These are phyloP conservation scores for Oscheius sp. DNA, from an alignment of 2,888 invertebrate species.

Conservation along the genomic window DNA sequence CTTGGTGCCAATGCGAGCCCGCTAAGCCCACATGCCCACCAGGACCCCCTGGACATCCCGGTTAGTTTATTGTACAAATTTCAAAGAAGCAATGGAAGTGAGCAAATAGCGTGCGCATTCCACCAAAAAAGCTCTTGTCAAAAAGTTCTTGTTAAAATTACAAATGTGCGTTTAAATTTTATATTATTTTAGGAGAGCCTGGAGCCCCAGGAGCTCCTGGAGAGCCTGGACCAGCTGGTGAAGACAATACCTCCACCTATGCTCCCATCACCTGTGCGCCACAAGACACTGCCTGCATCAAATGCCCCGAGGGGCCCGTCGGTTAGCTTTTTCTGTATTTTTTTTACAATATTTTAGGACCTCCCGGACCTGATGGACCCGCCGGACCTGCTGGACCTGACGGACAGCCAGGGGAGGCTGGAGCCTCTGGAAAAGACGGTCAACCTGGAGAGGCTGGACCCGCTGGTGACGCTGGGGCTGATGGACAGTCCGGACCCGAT, in stretches of 20 bases:
- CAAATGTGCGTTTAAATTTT: no score
- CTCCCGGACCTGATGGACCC: slow-evolving; percentile 64
- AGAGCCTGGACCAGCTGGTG: slow-evolving; percentile 60
- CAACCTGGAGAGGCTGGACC: slow-evolving; percentile 58
- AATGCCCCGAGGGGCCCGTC: slow-evolving; percentile 65
- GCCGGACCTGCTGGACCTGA: slow-evolving; percentile 62
- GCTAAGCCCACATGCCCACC: slow-evolving; percentile 66
- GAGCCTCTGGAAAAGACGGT: slow-evolving; percentile 64
- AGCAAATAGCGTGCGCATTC: no score
- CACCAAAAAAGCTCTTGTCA: no score
- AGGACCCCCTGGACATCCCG: slow-evolving; percentile 63
- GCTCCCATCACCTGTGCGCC: slow-evolving; percentile 63
- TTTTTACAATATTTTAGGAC: no score
- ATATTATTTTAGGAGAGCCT: no score
- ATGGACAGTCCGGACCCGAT: slow-evolving; percentile 61
- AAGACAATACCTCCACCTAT: slow-evolving; percentile 57
- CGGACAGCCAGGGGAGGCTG: slow-evolving; percentile 56
- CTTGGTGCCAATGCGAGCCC: slow-evolving; percentile 72
- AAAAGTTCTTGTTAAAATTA: no score
- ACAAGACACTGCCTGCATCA: slow-evolving; percentile 56
- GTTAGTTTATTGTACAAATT: no score
- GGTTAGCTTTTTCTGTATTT: no score
- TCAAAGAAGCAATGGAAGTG: no score
- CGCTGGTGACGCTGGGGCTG: slow-evolving; percentile 54
- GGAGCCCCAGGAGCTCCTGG: slow-evolving; percentile 62